These are phyloP conservation scores for Patella depressa DNA, from an alignment of 2,888 invertebrate genomes.

Conservation along the genomic window DNA sequence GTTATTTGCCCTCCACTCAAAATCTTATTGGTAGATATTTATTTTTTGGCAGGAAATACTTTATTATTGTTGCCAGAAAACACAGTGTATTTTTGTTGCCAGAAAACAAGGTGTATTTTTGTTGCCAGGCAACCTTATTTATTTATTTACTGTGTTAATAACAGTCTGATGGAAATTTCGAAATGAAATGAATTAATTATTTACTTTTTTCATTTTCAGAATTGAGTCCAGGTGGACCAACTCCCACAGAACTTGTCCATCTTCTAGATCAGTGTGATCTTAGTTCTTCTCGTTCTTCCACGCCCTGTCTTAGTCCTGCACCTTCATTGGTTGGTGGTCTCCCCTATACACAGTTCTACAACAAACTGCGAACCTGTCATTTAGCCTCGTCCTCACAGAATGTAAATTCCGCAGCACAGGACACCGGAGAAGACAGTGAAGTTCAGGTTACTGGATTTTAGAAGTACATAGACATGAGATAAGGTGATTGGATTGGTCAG, in stretches of 20 bases:
- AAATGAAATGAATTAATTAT: neutral
- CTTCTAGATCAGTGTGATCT: constrained; percentile 95
- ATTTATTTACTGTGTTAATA: no score
- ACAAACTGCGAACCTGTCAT: neutral
- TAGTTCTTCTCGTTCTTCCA: constrained; percentile 83
- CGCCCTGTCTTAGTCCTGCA: constrained; percentile 85
- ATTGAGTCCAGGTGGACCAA: constrained; percentile 82
- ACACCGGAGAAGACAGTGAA: neutral
- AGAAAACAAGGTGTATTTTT: no score
- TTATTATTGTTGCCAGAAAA: no score
- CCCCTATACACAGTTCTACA: neutral
- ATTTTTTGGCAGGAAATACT: no score
- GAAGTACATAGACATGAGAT: neutral
- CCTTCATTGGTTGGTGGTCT: constrained; percentile 68
- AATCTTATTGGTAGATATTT: no score
- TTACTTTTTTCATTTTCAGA: constrained; percentile 31
- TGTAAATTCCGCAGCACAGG: neutral
- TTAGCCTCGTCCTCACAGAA: neutral
- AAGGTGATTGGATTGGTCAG: no score
- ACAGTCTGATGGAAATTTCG: no score
- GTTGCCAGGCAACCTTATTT: no score
- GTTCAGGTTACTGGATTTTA: constrained; percentile 6
- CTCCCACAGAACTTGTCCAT: constrained; percentile 89
- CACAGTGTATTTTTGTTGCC: no score
- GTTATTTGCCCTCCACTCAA: no score